A percentile compares a stretch with the other conserved stretches of the same genome.
These are phyloP conservation scores for Falcunculus frontatus DNA, from an alignment of 2,113 vertebrate genomes.

Conservation along the genomic window DNA sequence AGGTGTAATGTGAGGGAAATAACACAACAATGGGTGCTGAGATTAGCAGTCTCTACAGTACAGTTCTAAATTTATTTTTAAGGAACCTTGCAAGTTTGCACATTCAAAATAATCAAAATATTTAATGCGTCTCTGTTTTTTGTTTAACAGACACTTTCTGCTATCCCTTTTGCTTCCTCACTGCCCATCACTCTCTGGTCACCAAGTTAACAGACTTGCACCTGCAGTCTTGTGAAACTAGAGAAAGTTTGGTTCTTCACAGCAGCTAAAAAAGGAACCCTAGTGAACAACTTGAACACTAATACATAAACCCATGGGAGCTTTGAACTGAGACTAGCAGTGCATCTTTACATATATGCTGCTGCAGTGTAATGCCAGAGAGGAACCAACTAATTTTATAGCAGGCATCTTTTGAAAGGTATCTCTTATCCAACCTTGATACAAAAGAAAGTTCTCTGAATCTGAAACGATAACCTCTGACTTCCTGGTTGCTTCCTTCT, in stretches of 20 bases:
- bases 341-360: neutral
- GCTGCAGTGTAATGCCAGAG: neutral
- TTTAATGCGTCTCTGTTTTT: neutral
- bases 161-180: neutral
- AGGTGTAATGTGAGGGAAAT: neutral
- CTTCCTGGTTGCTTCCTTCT: too few species aligned
- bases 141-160: neutral
- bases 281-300: neutral
- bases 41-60: neutral
- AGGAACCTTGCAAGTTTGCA: neutral
- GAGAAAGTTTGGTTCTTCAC: neutral
- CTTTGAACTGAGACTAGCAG: neutral
- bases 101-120: neutral
- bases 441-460: neutral
- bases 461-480: neutral
- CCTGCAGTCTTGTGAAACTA: neutral
- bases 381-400: neutral
- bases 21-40: neutral
- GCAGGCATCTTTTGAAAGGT: neutral
- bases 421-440: neutral
- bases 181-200: neutral
- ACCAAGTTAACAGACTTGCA: neutral
- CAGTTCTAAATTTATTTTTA: neutral
- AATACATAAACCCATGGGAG: neutral
- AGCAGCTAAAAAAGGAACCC: neutral